Base-by-base conservation (phyloP, 2,888 invertebrate species). In the Synergus gifuensis region DNA sequence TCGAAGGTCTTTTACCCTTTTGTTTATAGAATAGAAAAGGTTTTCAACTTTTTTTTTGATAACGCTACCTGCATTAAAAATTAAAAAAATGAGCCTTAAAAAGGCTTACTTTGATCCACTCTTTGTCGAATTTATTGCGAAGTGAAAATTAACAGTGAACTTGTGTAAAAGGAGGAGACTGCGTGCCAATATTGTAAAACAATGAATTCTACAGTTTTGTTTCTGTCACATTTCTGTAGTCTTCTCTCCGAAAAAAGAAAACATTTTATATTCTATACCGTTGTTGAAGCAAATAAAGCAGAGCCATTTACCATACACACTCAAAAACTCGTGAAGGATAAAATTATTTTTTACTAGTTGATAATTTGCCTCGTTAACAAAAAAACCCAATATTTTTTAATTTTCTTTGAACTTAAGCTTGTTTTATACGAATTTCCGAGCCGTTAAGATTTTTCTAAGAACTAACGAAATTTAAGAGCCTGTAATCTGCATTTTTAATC, bases 131-230 rank as follows among this genome's bases (percentile, higher is more conserved):
- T 58, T 69, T 69, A n/a, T 69, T 69, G 49, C 69, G 42, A 42
- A 64, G n/a, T 64, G 64, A 64, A 64, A 64, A 40, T 64, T 64
- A 40, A 64, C 64, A 64, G 40, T 36, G 64, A 64, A 64, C n/a
- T 64, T 64, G 11, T 40, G 49, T 69, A 49, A 16, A 69, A 49
- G 69, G 69, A 69, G 69, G 69, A 69, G 69, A 49, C 49, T 69
- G 69, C 69, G 69, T 69, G 36, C 49, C 69, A 69, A 69, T 49
- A 46, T 69, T 69, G 46, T 69, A 69, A 28, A 69, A 67, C 42
- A 66, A 49, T 49, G 69, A 28, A 69, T 46, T 49, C 69, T 44
- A 69, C 14, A 28, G 49, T 69, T 69, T 46, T 28, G 46, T 18
- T 69, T 36, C 28, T 69, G 69, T 69, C 36, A 49, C n/a, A 49